A percentile compares a stretch with the other conserved stretches of the same genome.
These are phyloP conservation scores for Nymphalis io DNA, from an alignment of 1,140 invertebrate species.

Conservation along the genomic window DNA sequence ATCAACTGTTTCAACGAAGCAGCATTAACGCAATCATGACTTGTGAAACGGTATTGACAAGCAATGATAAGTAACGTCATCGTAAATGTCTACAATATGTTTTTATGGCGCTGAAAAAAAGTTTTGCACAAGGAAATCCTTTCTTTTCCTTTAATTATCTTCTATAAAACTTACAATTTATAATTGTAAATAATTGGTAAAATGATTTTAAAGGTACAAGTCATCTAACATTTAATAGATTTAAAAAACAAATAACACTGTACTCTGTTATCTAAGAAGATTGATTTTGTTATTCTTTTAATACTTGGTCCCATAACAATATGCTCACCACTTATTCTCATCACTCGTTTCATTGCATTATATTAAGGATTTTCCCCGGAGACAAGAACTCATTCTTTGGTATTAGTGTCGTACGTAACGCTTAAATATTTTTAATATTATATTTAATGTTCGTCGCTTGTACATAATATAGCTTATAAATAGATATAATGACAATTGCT, in stretches of 20 bases:
- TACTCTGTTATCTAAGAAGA: neutral
- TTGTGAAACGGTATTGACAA: conserved; percentile 25
- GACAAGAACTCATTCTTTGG: conserved; percentile 26
- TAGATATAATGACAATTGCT: neutral
- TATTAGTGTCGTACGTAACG: conserved; percentile 17
- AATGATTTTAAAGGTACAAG: too few species aligned
- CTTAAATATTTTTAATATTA: neutral
- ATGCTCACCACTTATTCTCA: conserved; percentile 50
- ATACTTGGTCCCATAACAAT: conserved; percentile 59
- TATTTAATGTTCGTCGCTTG: too few species aligned
- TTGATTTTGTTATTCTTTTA: conserved; percentile 5
- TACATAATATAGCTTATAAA: too few species aligned
- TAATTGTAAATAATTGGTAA: neutral
- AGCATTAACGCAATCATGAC: conserved; percentile 10
- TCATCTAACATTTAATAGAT: too few species aligned
- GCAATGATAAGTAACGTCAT: conserved; percentile 15
- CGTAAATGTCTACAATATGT: conserved; percentile 8
- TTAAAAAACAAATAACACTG: too few species aligned
- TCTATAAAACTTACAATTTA: neutral
- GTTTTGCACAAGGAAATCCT: conserved; percentile 23
- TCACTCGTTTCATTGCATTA: conserved; percentile 72
- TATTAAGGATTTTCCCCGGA: conserved; percentile 63
- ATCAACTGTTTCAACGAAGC: conserved; percentile 23
- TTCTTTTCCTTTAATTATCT: neutral
- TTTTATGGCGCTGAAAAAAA: conserved; percentile 6